Evolutionary conservation across 2,113 vertebrate species (phyloP).

Genomic region (Psophia crepitans): DNA sequence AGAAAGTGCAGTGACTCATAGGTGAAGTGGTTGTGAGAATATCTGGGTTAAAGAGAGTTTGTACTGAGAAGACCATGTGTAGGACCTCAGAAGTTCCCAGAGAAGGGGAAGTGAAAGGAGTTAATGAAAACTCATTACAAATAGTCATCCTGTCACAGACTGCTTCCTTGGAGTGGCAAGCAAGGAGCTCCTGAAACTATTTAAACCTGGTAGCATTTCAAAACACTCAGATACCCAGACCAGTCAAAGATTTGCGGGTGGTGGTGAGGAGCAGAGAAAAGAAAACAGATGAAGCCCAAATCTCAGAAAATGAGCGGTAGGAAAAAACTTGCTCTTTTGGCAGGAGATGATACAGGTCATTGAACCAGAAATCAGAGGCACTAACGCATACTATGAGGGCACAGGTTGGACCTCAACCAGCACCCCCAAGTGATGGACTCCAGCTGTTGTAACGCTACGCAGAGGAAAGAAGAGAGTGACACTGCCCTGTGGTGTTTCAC

Average conservation of each 20-base stretch:
- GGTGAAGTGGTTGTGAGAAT: conserved; percentile 52
- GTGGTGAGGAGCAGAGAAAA: neutral
- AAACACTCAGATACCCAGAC: neutral
- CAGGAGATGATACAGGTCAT: neutral
- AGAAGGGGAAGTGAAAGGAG: neutral
- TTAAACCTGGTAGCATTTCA: neutral
- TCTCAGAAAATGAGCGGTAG: neutral
- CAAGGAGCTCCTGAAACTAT: neutral
- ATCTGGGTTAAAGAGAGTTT: conserved; percentile 49
- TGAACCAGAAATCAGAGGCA: neutral
- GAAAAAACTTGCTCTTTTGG: neutral
- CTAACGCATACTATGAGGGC: neutral
- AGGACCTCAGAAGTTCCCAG: conserved; percentile 34
- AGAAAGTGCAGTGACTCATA: conserved; percentile 57
- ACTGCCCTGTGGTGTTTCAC: neutral
- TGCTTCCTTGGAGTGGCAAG: neutral
- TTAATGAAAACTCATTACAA: neutral
- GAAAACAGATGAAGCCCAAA: neutral
- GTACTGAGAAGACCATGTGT: neutral
- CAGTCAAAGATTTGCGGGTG: neutral
- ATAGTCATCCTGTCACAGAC: neutral
- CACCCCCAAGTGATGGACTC: neutral
- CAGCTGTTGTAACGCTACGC: neutral
- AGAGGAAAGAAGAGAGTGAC: neutral
- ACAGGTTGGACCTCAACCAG: neutral